A percentile compares a stretch with the other conserved stretches of the same genome.
These are phyloP conservation scores for Cynocephalus volans DNA, from an alignment of 2,113 vertebrate genomes.

Conservation along the genomic window DNA sequence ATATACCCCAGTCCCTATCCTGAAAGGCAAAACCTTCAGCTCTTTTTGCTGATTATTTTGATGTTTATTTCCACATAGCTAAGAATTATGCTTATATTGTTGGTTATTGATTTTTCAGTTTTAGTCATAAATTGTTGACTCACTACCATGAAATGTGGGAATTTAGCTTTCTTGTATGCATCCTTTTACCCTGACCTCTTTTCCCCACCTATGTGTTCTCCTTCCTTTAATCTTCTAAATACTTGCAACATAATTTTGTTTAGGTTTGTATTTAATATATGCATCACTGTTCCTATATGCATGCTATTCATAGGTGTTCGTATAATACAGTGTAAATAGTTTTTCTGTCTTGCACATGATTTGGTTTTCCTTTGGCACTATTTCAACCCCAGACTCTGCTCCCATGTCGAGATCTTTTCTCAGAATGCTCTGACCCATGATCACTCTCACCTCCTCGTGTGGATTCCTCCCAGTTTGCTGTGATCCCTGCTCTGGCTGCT, in stretches of 20 bases:
- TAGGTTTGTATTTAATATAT: not conserved
- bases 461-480: not conserved
- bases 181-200: no score
- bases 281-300: fast-evolving
- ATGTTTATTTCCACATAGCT: not conserved
- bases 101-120: not conserved
- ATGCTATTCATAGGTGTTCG: not conserved
- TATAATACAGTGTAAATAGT: no score
- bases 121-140: not conserved
- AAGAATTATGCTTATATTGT: not conserved
- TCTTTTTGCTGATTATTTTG: not conserved
- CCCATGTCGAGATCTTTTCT: fast-evolving
- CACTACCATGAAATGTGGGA: no score
- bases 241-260: not conserved
- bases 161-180: fast-evolving
- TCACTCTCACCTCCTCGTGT: fast-evolving
- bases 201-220: not conserved
- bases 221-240: not conserved
- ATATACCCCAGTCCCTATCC: not conserved
- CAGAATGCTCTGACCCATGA: no score
- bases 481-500: no score
- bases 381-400: not conserved
- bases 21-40: not conserved
- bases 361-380: not conserved
- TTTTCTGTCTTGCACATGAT: not conserved